Evolutionary conservation across 2,797 vertebrate genomes (phyloP).

Genomic region (Phaenicophaeus curvirostris): DNA sequence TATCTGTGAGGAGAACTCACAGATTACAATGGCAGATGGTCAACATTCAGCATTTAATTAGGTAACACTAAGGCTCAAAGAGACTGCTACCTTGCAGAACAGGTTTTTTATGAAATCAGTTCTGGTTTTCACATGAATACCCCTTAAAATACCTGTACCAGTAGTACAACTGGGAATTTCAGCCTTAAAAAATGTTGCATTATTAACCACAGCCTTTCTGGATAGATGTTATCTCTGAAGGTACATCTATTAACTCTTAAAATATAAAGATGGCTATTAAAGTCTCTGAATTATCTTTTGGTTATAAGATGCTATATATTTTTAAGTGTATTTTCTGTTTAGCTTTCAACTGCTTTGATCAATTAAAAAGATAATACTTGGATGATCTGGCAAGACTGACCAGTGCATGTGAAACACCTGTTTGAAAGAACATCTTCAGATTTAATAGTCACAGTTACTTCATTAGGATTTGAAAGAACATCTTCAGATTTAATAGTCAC

Average conservation of each 20-base stretch:
- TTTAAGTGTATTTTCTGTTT: background rate
- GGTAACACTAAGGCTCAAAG: slow-evolving; percentile 28
- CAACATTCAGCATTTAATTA: slow-evolving; percentile 63
- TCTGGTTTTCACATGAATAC: slow-evolving; percentile 47
- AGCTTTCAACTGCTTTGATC: background rate
- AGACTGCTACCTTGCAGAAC: slow-evolving; percentile 25
- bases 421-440: background rate
- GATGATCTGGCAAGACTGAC: background rate
- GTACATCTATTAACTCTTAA: background rate
- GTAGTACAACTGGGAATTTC: background rate
- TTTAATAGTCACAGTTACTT: background rate
- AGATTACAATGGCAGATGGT: slow-evolving; percentile 56
- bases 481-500: background rate
- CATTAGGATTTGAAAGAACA: background rate
- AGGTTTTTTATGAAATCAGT: slow-evolving; percentile 31
- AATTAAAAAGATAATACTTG: background rate
- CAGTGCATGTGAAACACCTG: background rate
- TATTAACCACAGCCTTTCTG: background rate
- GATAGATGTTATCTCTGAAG: background rate
- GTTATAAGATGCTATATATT: background rate
- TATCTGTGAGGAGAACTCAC: slow-evolving; percentile 11
- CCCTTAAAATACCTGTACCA: slow-evolving; percentile 12
- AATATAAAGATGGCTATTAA: background rate
- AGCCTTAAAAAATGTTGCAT: background rate
- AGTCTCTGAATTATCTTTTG: background rate